phyloP scores from a whole-genome alignment of 1,140 invertebrate genomes.

The Sarcophaga peregrina region DNA sequence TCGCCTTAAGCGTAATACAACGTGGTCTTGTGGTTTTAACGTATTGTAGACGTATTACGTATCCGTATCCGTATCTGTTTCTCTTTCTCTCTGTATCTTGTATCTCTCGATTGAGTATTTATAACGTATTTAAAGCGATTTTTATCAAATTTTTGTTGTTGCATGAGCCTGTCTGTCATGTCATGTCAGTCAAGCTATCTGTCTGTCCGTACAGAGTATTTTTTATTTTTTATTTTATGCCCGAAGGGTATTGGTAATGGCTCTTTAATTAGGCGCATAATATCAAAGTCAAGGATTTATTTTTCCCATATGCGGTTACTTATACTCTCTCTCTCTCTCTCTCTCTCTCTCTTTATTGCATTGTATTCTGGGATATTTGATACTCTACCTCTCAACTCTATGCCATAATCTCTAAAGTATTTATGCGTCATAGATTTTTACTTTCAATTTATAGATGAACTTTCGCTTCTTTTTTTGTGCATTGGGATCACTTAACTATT shows the following conservation, averaged over 20 bases:
- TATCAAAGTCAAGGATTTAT: slow-evolving; percentile 39
- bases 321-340: too few relatives aligned
- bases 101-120: background rate
- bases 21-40: slow-evolving; percentile 35
- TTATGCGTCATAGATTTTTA: too few relatives aligned
- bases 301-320: slow-evolving; percentile 6
- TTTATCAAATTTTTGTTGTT: background rate
- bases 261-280: slow-evolving; percentile 38
- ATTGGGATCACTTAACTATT: too few relatives aligned
- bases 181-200: background rate
- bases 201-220: background rate
- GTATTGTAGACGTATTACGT: background rate
- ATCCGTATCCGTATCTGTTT: background rate
- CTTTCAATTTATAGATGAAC: too few relatives aligned
- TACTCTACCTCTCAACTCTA: background rate
- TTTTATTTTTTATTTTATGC: background rate
- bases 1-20: background rate
- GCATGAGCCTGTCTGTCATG: too few relatives aligned
- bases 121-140: slow-evolving; percentile 2
- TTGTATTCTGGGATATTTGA: background rate
- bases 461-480: too few relatives aligned
- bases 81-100: background rate
- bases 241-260: slow-evolving; percentile 30
- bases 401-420: too few relatives aligned
- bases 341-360: background rate